Evolutionary conservation across 2,888 invertebrate species (phyloP).

Genomic region (Dusona sp.): DNA sequence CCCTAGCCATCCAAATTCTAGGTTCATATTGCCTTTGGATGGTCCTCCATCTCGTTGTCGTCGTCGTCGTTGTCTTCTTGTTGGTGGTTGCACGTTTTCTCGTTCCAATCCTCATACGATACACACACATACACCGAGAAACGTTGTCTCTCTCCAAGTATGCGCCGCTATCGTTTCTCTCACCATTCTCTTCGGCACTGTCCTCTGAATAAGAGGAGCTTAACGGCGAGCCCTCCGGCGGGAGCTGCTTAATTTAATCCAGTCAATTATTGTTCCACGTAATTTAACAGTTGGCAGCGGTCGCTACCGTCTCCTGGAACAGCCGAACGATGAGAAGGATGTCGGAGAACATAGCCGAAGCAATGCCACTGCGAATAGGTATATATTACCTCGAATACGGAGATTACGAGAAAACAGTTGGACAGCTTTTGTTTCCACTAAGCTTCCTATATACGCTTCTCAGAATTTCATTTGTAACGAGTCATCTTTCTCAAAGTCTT

Average conservation of each 20-base stretch:
- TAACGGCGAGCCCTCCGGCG: constrained; percentile 40
- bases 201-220: constrained; percentile 54
- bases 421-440: constrained; percentile 3
- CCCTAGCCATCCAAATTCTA: constrained; percentile 73
- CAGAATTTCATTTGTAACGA: not conserved
- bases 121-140: constrained; percentile 12
- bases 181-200: constrained; percentile 17
- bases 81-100: constrained; percentile 33
- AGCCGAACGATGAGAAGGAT: constrained; percentile 44
- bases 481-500: not conserved
- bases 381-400: constrained; percentile 18
- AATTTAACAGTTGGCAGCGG: constrained; percentile 71
- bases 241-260: constrained; percentile 71
- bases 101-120: constrained; percentile 44
- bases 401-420: constrained; percentile 48
- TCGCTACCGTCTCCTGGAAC: constrained; percentile 38
- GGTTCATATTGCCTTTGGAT: constrained; percentile 74
- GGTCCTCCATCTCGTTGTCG: constrained; percentile 62
- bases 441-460: constrained; percentile 16
- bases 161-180: constrained; percentile 10
- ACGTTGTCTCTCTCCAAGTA: constrained; percentile 9
- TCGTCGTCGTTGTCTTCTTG: constrained; percentile 40
- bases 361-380: constrained; percentile 4
- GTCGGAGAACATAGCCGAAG: constrained; percentile 14
- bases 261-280: constrained; percentile 72